phyloP scores from a whole-genome alignment of 2,888 invertebrate genomes.

The Cepaea hortensis region DNA sequence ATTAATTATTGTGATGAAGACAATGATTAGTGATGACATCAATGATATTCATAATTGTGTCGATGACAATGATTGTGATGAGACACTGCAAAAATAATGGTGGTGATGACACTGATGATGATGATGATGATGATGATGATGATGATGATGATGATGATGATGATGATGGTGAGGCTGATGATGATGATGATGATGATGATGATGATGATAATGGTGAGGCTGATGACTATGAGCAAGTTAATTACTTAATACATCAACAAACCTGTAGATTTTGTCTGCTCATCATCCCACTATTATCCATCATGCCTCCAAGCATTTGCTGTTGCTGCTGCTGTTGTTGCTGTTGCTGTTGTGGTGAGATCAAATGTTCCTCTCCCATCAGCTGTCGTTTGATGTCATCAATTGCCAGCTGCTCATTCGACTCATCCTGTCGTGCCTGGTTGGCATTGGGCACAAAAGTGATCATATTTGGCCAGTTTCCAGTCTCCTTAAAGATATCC shows the following conservation, averaged over 20 bases:
- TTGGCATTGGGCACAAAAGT: conserved; percentile 57
- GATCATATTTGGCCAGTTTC: conserved; percentile 61
- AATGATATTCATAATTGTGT: no score
- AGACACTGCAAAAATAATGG: no score
- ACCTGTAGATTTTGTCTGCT: conserved; percentile 40
- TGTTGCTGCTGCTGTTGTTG: conserved; percentile 21
- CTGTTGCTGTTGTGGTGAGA: background rate
- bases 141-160: no score
- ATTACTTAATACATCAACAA: background rate
- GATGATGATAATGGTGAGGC: no score
- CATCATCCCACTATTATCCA: background rate
- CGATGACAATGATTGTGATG: no score
- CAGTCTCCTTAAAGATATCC: conserved; percentile 63
- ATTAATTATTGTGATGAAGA: no score
- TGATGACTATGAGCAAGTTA: no score
- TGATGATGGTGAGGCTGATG: no score
- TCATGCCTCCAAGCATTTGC: background rate
- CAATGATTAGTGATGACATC: no score
- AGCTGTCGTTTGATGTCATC: conserved; percentile 92
- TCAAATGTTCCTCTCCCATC: conserved; percentile 81
- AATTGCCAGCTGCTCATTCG: conserved; percentile 86
- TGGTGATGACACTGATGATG: no score
- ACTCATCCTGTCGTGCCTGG: conserved; percentile 21
- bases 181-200: no score
- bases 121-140: no score